Evolutionary conservation across 2,888 invertebrate species (phyloP).

Genomic region (Caenorhabditis sp.): DNA sequence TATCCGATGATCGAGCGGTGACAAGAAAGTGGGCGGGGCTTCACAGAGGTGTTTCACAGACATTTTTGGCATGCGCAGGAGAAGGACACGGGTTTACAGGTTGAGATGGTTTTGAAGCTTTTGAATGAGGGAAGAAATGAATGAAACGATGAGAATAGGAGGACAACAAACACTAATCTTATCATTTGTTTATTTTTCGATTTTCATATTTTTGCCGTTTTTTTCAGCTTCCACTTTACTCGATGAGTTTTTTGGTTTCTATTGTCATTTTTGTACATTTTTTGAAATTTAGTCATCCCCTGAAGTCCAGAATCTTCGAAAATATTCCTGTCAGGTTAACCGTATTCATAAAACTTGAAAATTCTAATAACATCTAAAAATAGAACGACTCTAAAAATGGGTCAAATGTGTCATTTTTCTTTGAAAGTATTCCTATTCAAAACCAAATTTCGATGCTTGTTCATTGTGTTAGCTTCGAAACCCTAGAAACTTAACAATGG

Average conservation of each 20-base stretch:
- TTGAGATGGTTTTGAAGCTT: conserved; percentile 1
- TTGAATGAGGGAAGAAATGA: not conserved
- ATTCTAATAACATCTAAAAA: too few relatives aligned
- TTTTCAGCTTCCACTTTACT: conserved; percentile 15
- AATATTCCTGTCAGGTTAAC: too few relatives aligned
- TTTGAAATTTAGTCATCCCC: too few relatives aligned
- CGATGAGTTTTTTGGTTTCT: not conserved
- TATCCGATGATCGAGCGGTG: conserved; percentile 31
- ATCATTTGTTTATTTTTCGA: conserved; percentile 34
- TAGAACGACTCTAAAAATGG: not conserved
- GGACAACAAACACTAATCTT: conserved; percentile 9
- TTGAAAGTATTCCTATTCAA: not conserved
- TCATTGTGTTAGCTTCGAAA: too few relatives aligned
- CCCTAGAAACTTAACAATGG: too few relatives aligned
- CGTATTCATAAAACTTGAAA: too few relatives aligned
- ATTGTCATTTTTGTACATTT: not conserved
- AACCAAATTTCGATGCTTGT: conserved; percentile 2
- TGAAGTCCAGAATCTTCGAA: too few relatives aligned
- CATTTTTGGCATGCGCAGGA: conserved; percentile 46
- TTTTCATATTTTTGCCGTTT: conserved; percentile 7
- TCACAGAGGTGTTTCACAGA: conserved; percentile 31
- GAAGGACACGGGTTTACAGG: not conserved
- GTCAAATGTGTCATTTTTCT: too few relatives aligned
- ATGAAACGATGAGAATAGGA: not conserved
- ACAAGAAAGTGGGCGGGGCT: conserved; percentile 55